These are phyloP conservation scores for Elysia chlorotica DNA, from an alignment of 1,140 invertebrate genomes.

Conservation along the genomic window DNA sequence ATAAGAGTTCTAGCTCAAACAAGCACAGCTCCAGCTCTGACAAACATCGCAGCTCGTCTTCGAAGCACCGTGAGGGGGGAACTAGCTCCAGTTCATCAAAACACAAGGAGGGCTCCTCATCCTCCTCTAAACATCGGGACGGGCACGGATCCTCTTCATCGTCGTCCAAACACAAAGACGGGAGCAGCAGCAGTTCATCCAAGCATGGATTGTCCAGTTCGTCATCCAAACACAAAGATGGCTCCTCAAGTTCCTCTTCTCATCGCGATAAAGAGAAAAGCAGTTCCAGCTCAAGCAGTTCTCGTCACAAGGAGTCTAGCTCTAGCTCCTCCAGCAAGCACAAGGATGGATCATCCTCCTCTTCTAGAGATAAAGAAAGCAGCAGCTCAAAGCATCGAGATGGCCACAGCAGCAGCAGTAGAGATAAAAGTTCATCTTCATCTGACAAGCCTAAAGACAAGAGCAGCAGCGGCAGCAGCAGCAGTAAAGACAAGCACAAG, in stretches of 20 bases:
- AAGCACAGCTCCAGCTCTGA: slow-evolving; percentile 25
- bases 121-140: slow-evolving; percentile 28
- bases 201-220: slow-evolving; percentile 10
- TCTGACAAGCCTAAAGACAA: slow-evolving; percentile 29
- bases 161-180: slow-evolving; percentile 23
- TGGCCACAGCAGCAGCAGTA: slow-evolving; percentile 63
- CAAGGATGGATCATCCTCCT: slow-evolving; percentile 61
- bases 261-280: slow-evolving; percentile 65
- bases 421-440: slow-evolving; percentile 48
- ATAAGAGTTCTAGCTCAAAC: slow-evolving; percentile 26
- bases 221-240: slow-evolving; percentile 14
- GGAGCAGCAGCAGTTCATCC: slow-evolving; percentile 13
- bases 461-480: slow-evolving; percentile 30
- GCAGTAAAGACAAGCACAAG: slow-evolving; percentile 27
- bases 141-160: slow-evolving; percentile 24
- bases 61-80: slow-evolving; percentile 26
- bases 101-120: slow-evolving; percentile 17
- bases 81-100: slow-evolving; percentile 24
- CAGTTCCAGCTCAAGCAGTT: slow-evolving; percentile 65
- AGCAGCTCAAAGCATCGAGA: slow-evolving; percentile 51
- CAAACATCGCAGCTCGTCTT: too few relatives aligned
- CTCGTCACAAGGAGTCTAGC: slow-evolving; percentile 66
- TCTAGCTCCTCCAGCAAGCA: slow-evolving; percentile 68
- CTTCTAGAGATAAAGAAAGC: slow-evolving; percentile 51
- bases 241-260: slow-evolving; percentile 61